These are phyloP conservation scores for Bombyx huttoni DNA, from an alignment of 2,888 invertebrate genomes.

Conservation along the genomic window DNA sequence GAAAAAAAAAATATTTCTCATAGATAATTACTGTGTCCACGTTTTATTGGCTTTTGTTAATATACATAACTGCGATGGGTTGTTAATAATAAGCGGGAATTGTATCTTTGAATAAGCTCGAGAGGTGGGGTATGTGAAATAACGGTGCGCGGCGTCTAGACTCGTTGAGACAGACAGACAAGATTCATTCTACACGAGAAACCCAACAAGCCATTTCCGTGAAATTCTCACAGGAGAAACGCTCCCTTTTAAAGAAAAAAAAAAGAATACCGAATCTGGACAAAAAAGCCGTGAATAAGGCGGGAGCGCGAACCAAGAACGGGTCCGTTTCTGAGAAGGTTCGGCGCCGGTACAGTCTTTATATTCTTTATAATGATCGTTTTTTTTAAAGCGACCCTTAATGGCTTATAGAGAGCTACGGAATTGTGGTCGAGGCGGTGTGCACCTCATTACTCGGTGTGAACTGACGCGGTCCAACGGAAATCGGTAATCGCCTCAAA, in stretches of 20 bases:
- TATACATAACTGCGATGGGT: neutral
- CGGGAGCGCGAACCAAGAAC: constrained; percentile 71
- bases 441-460: constrained; percentile 13
- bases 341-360: constrained; percentile 65
- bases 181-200: constrained; percentile 52
- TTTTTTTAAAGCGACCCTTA: constrained; percentile 61
- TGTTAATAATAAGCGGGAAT: neutral
- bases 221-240: constrained; percentile 62
- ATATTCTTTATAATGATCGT: constrained; percentile 65
- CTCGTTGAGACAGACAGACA: constrained; percentile 38
- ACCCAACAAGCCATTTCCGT: constrained; percentile 70
- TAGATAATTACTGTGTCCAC: constrained; percentile 12
- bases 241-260: constrained; percentile 32
- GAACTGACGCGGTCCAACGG: constrained; percentile 1
- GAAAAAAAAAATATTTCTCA: neutral
- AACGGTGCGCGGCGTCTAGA: constrained; percentile 34
- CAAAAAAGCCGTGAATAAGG: constrained; percentile 64
- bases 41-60: constrained; percentile 16
- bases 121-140: constrained; percentile 15
- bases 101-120: neutral
- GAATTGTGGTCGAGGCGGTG: constrained; percentile 26
- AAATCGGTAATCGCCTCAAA: neutral
- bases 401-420: constrained; percentile 58
- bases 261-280: constrained; percentile 53
- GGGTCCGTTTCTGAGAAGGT: constrained; percentile 65